Base-by-base conservation (phyloP, 2,797 vertebrate species). In the Ceyx erithaca region DNA sequence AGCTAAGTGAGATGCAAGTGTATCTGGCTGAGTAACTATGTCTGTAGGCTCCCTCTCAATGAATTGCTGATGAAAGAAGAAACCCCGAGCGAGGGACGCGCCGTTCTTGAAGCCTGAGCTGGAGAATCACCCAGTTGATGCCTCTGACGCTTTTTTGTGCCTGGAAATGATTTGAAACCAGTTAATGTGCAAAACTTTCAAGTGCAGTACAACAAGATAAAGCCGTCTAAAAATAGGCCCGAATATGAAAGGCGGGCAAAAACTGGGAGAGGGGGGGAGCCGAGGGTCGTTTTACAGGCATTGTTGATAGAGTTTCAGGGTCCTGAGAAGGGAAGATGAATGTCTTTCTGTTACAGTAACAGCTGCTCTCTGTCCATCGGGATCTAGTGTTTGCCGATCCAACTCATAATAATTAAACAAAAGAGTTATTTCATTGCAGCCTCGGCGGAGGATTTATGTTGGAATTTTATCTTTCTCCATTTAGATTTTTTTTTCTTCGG, bases 301-400 rank as follows among this genome's bases (percentile, higher is more conserved):
- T 96, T 97, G 96, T 96, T 96, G 96, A 90, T 93, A 95, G 93
- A 91, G n/a, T 97, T 97, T 97, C 90, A 91, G 97, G 95, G 96
- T 97, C 93, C 94, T 2, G 70, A 88, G 94, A 51, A 93, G 80
- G 94, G 90, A 81, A 95, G 93, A 95, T 96, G 93, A 97, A 96
- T 96, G 96, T 96, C 93, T 97, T 96, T 96, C 95, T 97, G 96
- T 97, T 97, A 78, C 22, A 94, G 95, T 80, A 95, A 94, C 98
- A 98, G 98, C 98, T 98, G 98, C 95, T 97, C 96, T 94, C 96
- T 97, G 98, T 98, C 98, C 96, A 82, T 98, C 90, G 81, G 81
- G 92, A 97, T 93, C 92, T 82, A 68, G 79, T 96, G 95, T 97
- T 96, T 94, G 96, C 95, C 70, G 30, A 95, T 89, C 93, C 95